Evolutionary conservation across 2,888 invertebrate species (phyloP).

Genomic region (Mylabris sibirica): DNA sequence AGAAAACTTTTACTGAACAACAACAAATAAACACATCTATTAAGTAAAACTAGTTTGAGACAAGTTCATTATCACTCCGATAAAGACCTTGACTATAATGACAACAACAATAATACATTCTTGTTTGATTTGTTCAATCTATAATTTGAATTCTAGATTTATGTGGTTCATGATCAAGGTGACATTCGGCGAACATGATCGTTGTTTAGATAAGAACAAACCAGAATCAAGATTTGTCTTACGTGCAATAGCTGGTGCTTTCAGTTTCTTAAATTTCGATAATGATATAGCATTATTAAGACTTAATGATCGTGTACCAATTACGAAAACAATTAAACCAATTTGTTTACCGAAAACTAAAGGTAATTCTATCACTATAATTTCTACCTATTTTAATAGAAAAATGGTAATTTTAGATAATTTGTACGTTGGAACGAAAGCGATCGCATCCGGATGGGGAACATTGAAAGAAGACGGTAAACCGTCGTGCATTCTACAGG

Average conservation of each 20-base stretch:
- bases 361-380: slow-evolving; percentile 59
- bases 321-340: slow-evolving; percentile 80
- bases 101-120: neutral
- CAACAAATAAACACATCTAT: neutral
- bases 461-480: slow-evolving; percentile 86
- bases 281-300: slow-evolving; percentile 86
- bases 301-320: slow-evolving; percentile 81
- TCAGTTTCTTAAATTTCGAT: slow-evolving; percentile 86
- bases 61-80: slow-evolving; percentile 18
- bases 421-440: slow-evolving; percentile 75
- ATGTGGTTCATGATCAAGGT: slow-evolving; percentile 95
- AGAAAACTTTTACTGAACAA: neutral
- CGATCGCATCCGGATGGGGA: slow-evolving; percentile 87
- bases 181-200: slow-evolving; percentile 86
- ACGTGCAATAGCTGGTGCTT: slow-evolving; percentile 79
- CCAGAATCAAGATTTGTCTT: slow-evolving; percentile 83
- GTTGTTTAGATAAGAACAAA: slow-evolving; percentile 75
- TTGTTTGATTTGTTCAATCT: neutral
- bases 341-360: slow-evolving; percentile 79
- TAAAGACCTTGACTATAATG: slow-evolving; percentile 19
- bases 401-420: slow-evolving; percentile 63
- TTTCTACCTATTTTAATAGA: neutral
- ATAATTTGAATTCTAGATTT: slow-evolving; percentile 67
- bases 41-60: slow-evolving; percentile 18
- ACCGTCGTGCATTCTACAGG: slow-evolving; percentile 82